A percentile compares a stretch with the other conserved stretches of the same genome.
phyloP scores from a whole-genome alignment of 1,140 invertebrate genomes.

The Ooceraea biroi region DNA sequence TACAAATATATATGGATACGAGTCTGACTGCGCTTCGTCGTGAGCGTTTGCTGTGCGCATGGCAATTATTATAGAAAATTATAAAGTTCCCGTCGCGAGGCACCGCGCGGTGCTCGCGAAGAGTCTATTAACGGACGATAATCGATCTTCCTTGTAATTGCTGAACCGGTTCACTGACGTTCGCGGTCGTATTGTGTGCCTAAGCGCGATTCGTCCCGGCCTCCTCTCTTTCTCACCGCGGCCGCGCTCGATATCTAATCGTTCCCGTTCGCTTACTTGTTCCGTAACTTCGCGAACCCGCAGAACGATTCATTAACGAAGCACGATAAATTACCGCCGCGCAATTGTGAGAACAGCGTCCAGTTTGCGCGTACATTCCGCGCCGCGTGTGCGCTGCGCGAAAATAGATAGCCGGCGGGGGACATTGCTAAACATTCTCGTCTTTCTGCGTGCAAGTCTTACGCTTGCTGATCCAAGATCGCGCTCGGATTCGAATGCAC shows the following conservation, averaged over 20 bases:
- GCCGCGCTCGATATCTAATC: slow-evolving; percentile 46
- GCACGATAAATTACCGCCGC: slow-evolving; percentile 38
- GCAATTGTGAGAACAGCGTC: slow-evolving; percentile 5
- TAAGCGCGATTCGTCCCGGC: slow-evolving; percentile 57
- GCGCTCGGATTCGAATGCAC: not conserved
- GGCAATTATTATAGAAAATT: slow-evolving; percentile 65
- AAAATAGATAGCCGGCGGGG: too few species aligned
- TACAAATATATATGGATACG: not conserved
- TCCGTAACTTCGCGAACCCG: slow-evolving; percentile 13
- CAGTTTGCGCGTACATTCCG: not conserved
- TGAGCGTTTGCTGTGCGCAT: slow-evolving; percentile 54
- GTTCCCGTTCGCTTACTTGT: slow-evolving; percentile 42
- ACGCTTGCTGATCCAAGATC: not conserved
- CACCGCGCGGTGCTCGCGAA: slow-evolving; percentile 49
- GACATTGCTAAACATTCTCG: too few species aligned
- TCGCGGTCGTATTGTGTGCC: slow-evolving; percentile 59
- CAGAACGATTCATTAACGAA: slow-evolving; percentile 39
- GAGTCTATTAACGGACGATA: slow-evolving; percentile 67
- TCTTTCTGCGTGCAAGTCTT: too few species aligned
- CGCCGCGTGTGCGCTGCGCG: too few species aligned
- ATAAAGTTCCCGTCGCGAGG: slow-evolving; percentile 62
- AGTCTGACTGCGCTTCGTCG: not conserved
- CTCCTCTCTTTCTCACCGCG: slow-evolving; percentile 23
- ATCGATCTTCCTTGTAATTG: slow-evolving; percentile 73
- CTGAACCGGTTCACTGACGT: slow-evolving; percentile 67